A percentile compares a stretch with the other conserved stretches of the same genome.
Evolutionary conservation across 2,888 invertebrate species (phyloP).

Genomic region (Hydroisotoma schaefferi): DNA sequence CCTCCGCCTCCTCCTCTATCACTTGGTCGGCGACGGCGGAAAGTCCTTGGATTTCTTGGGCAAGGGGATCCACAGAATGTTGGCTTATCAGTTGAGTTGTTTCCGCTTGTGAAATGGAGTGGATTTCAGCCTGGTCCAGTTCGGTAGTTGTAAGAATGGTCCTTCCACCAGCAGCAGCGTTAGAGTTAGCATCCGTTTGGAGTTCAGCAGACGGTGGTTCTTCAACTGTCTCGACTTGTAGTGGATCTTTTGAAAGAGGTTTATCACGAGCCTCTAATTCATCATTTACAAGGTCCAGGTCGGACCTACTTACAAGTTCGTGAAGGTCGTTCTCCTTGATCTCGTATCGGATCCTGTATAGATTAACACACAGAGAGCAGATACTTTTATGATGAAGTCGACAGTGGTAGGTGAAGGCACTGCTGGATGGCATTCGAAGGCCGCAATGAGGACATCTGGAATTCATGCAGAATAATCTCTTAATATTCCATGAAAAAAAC

Average conservation of each 20-base stretch:
- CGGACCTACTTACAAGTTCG: slow-evolving; percentile 34
- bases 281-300: slow-evolving; percentile 12
- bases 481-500: slow-evolving; percentile 9
- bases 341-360: slow-evolving; percentile 43
- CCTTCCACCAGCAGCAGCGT: too few relatives aligned
- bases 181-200: too few relatives aligned
- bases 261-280: neutral
- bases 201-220: too few relatives aligned
- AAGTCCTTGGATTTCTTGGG: neutral
- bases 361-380: slow-evolving; percentile 47
- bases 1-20: slow-evolving; percentile 1
- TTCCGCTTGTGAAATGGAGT: too few relatives aligned
- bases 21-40: slow-evolving; percentile 1
- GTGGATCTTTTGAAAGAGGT: neutral
- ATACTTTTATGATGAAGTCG: slow-evolving; percentile 48
- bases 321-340: slow-evolving; percentile 48
- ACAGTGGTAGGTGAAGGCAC: slow-evolving; percentile 48
- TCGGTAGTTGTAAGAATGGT: too few relatives aligned
- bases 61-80: neutral
- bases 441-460: slow-evolving; percentile 50
- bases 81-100: too few relatives aligned
- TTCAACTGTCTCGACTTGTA: too few relatives aligned
- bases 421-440: slow-evolving; percentile 38
- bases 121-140: too few relatives aligned
- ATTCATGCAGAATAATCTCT: too few relatives aligned